Percentiles rank a stretch among this genome's conserved stretches.
Conservation (phyloP, 2,888 invertebrate genomes). For the Hesperia comma region DNA sequence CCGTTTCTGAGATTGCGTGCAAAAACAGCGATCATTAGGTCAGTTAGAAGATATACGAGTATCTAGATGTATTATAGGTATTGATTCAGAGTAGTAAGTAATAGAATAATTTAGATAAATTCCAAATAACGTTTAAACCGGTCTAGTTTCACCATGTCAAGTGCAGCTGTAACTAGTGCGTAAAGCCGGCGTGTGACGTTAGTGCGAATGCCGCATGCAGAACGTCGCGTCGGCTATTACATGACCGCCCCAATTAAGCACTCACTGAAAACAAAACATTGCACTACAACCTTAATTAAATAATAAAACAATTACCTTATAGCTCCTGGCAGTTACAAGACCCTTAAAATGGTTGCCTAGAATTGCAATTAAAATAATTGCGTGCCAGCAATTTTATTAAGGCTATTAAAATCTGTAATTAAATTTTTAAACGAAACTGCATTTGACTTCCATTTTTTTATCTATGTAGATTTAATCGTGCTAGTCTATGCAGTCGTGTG, state of each 20-base stretch:
- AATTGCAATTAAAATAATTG: constrained; percentile 11
- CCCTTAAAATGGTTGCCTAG: constrained; percentile 10
- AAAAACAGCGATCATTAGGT: no score
- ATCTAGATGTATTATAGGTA: no score
- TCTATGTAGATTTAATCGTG: neutral
- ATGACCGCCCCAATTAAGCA: constrained; percentile 14
- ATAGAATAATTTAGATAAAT: no score
- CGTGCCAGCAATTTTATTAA: neutral
- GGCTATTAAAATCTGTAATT: neutral
- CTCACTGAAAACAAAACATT: neutral
- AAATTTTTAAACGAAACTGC: neutral
- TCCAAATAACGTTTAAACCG: neutral
- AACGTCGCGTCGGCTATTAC: no score
- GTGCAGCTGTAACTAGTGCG: neutral
- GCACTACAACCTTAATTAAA: constrained; percentile 10
- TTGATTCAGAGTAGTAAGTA: no score
- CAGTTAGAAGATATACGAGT: no score
- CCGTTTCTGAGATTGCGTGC: no score
- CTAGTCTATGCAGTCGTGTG: neutral
- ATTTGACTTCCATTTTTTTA: neutral
- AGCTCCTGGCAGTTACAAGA: neutral
- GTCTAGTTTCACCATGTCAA: neutral
- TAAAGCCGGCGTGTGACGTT: neutral
- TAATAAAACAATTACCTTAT: constrained; percentile 25
- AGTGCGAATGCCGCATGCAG: neutral